phyloP scores from a whole-genome alignment of 2,113 vertebrate species.

The Gallinago undulata region DNA sequence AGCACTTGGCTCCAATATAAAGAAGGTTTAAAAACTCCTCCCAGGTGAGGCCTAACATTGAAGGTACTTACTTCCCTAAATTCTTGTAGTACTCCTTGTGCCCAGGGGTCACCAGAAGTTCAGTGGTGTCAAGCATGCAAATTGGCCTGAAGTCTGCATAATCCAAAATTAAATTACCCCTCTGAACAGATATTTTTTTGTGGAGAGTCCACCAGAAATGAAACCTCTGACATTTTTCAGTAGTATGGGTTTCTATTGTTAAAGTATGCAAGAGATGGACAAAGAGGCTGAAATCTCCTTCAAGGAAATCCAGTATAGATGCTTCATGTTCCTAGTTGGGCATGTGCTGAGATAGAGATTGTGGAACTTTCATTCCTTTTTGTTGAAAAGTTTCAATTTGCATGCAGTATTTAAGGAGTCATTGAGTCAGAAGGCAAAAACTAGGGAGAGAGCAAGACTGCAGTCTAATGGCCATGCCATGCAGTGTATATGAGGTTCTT shows the following conservation, averaged over 20 bases:
- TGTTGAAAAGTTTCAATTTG: not conserved
- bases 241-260: not conserved
- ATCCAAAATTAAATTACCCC: not conserved
- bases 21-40: not conserved
- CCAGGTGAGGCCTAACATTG: not conserved
- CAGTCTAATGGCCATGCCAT: not conserved
- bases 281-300: not conserved
- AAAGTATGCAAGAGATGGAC: not conserved
- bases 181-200: not conserved
- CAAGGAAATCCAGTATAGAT: not conserved
- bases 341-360: not conserved
- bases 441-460: not conserved
- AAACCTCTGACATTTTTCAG: not conserved
- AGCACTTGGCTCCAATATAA: not conserved
- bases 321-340: rapidly evolving
- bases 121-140: rapidly evolving
- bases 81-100: not conserved
- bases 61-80: not conserved
- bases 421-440: not conserved
- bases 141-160: not conserved
- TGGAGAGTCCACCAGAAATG: not conserved
- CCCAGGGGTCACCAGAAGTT: not conserved
- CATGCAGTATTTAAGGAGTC: not conserved
- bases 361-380: not conserved
- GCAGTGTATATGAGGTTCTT: not conserved